Base-by-base conservation (phyloP, 2,113 vertebrate genomes). In the Nematolebias whitei region DNA sequence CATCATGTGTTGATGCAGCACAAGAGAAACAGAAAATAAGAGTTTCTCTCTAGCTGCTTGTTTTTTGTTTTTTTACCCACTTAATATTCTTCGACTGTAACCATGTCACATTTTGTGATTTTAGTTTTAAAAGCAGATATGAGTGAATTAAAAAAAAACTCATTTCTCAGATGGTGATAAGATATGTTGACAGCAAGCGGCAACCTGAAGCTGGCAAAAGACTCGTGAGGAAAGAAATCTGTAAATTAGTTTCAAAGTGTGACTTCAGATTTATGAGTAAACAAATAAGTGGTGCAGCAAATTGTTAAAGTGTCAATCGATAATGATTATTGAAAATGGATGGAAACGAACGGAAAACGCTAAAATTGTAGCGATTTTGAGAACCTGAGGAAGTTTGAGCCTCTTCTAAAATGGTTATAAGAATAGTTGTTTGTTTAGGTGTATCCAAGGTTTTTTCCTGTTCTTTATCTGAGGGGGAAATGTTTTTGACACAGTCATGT, bases 401-500 rank as follows among this genome's bases (percentile, higher is more conserved):
- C 16, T 18, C 7, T 44, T 44, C 14, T 44, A 4, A 44, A 44
- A 16, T 8, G 0, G 9, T 71, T 59, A 71, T 51, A 38, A 59
- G 65, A 76, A 76, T 24, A 11, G 14, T n/a, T n/a, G n/a, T n/a
- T n/a, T n/a, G n/a, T n/a, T n/a, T n/a, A n/a, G n/a, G n/a, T n/a
- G n/a, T n/a, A n/a, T n/a, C n/a, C n/a, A n/a, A n/a, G 18, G 4
- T 29, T 32, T 67, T 22, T 32, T 16, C n/a, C n/a, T n/a, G n/a
- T n/a, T n/a, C n/a, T n/a, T n/a, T n/a, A n/a, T n/a, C n/a, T n/a
- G n/a, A n/a, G n/a, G n/a, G n/a, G n/a, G n/a, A n/a, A n/a, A n/a
- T n/a, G n/a, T n/a, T n/a, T n/a, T 57, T 68, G 81, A 74, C 41
- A 10, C 65, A 79, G 85, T 83, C 85, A 85, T 72, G 83, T 79